These are phyloP conservation scores for Melozone crissalis DNA, from an alignment of 2,113 vertebrate species.

Conservation along the genomic window DNA sequence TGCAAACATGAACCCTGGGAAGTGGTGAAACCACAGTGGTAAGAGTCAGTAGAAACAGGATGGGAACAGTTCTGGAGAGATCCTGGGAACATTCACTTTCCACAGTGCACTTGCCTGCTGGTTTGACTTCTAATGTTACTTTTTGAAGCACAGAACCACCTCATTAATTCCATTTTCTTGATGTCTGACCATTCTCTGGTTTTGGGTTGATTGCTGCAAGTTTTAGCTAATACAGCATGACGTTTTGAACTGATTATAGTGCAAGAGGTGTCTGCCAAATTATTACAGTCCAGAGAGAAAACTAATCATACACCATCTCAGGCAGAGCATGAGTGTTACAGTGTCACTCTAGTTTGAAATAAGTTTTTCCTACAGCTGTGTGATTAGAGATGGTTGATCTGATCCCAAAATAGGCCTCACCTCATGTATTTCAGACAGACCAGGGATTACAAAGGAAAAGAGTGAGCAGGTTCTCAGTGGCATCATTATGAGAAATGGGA, in stretches of 20 bases:
- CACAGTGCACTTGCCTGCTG: neutral
- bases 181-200: neutral
- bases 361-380: neutral
- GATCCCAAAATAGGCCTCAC: neutral
- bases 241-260: neutral
- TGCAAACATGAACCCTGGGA: neutral
- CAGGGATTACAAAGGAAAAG: neutral
- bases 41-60: neutral
- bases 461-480: neutral
- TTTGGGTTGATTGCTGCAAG: neutral
- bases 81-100: neutral
- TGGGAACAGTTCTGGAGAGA: neutral
- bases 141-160: neutral
- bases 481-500: neutral
- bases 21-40: neutral
- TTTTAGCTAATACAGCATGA: slow-evolving; percentile 9
- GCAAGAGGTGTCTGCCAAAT: neutral
- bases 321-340: neutral
- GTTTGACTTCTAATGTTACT: neutral
- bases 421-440: neutral
- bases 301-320: neutral
- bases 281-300: neutral
- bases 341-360: neutral
- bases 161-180: neutral
- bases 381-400: neutral